phyloP scores from a whole-genome alignment of 2,797 vertebrate genomes.

The Triplophysa bombifrons region DNA sequence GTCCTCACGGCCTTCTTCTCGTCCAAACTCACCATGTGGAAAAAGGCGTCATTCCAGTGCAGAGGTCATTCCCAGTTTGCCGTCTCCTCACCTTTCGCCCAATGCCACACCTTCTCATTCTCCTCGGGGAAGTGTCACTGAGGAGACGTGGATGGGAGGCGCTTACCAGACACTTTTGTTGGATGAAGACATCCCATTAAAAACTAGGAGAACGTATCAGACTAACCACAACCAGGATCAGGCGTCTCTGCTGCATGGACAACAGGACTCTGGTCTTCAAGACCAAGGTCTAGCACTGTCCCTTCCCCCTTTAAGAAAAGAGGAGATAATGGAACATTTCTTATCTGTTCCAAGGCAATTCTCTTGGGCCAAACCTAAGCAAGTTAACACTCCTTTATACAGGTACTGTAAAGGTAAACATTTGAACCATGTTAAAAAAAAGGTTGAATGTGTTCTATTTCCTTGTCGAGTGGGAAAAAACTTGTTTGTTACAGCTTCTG shows the following conservation, averaged over 20 bases:
- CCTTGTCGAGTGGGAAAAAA: background rate
- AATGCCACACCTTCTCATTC: conserved; percentile 87
- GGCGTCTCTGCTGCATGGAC: conserved; percentile 74
- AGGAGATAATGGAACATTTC: conserved; percentile 86
- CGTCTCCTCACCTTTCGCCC: conserved; percentile 90
- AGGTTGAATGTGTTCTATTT: background rate
- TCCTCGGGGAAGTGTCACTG: conserved; percentile 88
- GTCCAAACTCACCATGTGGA: conserved; percentile 91
- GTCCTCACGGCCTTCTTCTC: conserved; percentile 87
- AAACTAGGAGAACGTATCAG: conserved; percentile 91
- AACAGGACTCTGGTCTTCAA: conserved; percentile 80
- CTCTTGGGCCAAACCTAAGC: conserved; percentile 94
- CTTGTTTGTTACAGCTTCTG: background rate
- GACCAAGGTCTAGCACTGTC: conserved; percentile 83
- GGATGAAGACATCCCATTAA: conserved; percentile 90
- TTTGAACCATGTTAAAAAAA: conserved; percentile 2
- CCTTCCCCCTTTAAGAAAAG: conserved; percentile 79
- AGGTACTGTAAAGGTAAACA: conserved; percentile 71
- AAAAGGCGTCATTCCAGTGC: conserved; percentile 90
- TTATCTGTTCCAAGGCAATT: conserved; percentile 92
- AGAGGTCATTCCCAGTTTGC: conserved; percentile 81
- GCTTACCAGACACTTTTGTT: conserved; percentile 79
- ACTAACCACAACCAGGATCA: conserved; percentile 67
- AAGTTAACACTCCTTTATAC: conserved; percentile 88
- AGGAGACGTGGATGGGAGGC: conserved; percentile 86